phyloP scores from a whole-genome alignment of 2,797 vertebrate species.

The Chaenodraco wilsoni region DNA sequence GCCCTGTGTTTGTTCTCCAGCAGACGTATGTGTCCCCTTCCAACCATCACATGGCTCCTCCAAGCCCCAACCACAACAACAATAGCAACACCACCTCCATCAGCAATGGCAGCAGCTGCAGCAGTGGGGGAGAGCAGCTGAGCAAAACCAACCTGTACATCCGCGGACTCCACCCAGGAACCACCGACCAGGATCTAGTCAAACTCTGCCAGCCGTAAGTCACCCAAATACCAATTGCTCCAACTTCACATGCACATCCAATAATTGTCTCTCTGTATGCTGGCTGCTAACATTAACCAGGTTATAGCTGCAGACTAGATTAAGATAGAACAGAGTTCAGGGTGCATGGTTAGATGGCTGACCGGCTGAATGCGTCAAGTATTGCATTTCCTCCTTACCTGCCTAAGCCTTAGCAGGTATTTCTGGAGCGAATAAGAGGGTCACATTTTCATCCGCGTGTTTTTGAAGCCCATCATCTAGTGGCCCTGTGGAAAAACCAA shows the following conservation, averaged over 20 bases:
- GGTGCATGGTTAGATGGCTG: slow-evolving; percentile 10
- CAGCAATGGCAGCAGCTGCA: slow-evolving; percentile 73
- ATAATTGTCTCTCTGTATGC: slow-evolving; percentile 52
- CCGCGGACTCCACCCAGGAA: slow-evolving; percentile 92
- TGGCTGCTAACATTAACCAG: slow-evolving; percentile 1
- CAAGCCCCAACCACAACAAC: slow-evolving; percentile 89
- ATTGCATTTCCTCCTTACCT: slow-evolving; percentile 15
- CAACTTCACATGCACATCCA: slow-evolving; percentile 21
- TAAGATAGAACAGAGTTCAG: slow-evolving; percentile 28
- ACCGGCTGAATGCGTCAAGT: slow-evolving; percentile 19
- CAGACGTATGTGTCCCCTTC: slow-evolving; percentile 90
- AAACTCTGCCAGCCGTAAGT: slow-evolving; percentile 96
- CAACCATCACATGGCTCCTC: slow-evolving; percentile 91
- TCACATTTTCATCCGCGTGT: slow-evolving; percentile 18
- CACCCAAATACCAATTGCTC: slow-evolving; percentile 44
- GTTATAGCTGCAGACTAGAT: slow-evolving; percentile 34
- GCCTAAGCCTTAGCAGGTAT: slow-evolving; percentile 34
- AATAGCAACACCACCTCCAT: slow-evolving; percentile 79
- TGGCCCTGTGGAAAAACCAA: slow-evolving; percentile 71
- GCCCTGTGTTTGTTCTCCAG: slow-evolving; percentile 54
- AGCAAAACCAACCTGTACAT: slow-evolving; percentile 98
- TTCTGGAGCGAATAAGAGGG: slow-evolving; percentile 9
- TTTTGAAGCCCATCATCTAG: slow-evolving; percentile 49
- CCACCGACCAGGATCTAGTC: slow-evolving; percentile 95
- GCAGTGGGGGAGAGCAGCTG: slow-evolving; percentile 86